phyloP scores from a whole-genome alignment of 2,113 vertebrate genomes.

The Oceanodroma tethys region DNA sequence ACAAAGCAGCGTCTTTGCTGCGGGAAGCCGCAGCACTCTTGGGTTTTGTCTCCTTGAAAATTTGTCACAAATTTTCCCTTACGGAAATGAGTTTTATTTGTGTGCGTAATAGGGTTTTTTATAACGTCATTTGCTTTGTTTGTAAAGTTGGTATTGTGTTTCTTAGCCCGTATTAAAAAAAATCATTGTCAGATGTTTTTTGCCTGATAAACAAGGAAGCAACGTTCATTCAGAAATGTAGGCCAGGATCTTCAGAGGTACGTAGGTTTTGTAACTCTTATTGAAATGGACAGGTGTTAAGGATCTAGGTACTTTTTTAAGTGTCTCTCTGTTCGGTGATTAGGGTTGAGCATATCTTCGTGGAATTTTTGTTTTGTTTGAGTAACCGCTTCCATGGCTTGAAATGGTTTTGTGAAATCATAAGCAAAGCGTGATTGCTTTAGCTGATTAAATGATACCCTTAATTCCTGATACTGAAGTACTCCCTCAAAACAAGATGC shows the following conservation, averaged over 20 bases:
- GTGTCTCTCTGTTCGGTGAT: background rate
- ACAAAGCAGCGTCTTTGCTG: background rate
- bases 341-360: background rate
- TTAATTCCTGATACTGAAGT: background rate
- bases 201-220: background rate
- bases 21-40: background rate
- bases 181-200: background rate
- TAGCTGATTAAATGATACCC: background rate
- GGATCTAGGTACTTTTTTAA: background rate
- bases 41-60: background rate
- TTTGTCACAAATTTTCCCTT: background rate
- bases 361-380: background rate
- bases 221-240: background rate
- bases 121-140: background rate
- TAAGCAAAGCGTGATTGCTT: background rate
- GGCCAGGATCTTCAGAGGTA: background rate
- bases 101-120: background rate
- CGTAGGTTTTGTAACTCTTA: background rate
- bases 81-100: background rate
- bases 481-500: background rate
- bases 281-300: background rate
- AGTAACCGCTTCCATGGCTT: background rate
- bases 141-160: background rate
- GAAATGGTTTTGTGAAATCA: background rate
- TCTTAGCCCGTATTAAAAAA: background rate